phyloP scores from a whole-genome alignment of 2,888 invertebrate species.

The Orthosia cruda region DNA sequence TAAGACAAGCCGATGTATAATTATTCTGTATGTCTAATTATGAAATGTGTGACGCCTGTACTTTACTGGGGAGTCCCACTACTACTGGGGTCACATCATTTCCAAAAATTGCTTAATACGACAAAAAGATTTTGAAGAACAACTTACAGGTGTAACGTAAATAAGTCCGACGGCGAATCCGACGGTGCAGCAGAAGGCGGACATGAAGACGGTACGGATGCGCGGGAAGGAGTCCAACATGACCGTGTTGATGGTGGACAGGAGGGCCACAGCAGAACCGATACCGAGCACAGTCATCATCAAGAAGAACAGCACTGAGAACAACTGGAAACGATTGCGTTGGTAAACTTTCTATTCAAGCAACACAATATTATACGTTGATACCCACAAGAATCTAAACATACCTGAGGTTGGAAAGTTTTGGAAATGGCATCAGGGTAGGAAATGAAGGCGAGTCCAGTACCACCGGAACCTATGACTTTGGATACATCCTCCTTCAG shows the following conservation, averaged over 20 bases:
- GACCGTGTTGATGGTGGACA: constrained; percentile 93
- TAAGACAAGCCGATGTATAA: not conserved
- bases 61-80: not conserved
- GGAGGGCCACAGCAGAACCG: constrained; percentile 94
- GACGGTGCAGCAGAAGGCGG: constrained; percentile 88
- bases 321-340: constrained; percentile 88
- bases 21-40: not conserved
- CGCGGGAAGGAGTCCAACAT: constrained; percentile 93
- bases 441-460: constrained; percentile 96
- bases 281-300: constrained; percentile 96
- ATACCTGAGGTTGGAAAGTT: constrained; percentile 94
- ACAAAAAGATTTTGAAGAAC: not conserved
- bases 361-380: too few relatives aligned
- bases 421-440: constrained; percentile 96
- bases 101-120: too few relatives aligned
- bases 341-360: not conserved
- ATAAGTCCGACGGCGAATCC: constrained; percentile 94
- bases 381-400: not conserved
- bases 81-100: not conserved
- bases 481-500: constrained; percentile 91
- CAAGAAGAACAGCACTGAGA: constrained; percentile 95
- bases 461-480: constrained; percentile 94
- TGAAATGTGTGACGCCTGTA: not conserved
- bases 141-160: constrained; percentile 94
- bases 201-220: constrained; percentile 92